Evolutionary conservation across 2,888 invertebrate genomes (phyloP).

Genomic region (Leucophenga montana): DNA sequence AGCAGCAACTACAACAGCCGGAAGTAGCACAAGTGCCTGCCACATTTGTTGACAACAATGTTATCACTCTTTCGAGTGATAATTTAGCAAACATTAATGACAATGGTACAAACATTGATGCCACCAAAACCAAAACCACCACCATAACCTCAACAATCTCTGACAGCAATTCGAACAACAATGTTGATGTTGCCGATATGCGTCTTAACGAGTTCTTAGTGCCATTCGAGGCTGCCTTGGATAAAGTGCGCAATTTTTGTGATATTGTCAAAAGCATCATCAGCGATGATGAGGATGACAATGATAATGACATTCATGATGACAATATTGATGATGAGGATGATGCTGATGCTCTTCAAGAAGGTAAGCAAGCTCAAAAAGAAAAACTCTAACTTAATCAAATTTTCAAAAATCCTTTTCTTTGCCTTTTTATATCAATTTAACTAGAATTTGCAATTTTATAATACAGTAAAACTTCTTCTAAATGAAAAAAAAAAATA

Average conservation of each 20-base stretch:
- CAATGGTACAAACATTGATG: neutral
- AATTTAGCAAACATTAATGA: neutral
- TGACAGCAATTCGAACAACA: neutral
- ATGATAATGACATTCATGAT: neutral
- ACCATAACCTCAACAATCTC: neutral
- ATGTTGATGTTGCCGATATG: slow-evolving; percentile 13
- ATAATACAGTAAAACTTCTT: too few relatives aligned
- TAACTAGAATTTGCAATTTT: too few relatives aligned
- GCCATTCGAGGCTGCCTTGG: slow-evolving; percentile 51
- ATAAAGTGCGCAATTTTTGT: slow-evolving; percentile 57
- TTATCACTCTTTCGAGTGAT: neutral
- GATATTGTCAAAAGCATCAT: slow-evolving; percentile 56
- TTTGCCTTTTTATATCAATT: too few relatives aligned
- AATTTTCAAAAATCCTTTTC: too few relatives aligned
- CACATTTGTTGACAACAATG: slow-evolving; percentile 1
- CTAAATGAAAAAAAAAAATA: too few relatives aligned
- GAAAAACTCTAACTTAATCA: too few relatives aligned
- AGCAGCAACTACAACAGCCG: neutral
- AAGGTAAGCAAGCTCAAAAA: neutral
- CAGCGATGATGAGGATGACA: slow-evolving; percentile 39
- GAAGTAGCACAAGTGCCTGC: slow-evolving; percentile 13
- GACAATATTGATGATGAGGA: slow-evolving; percentile 8
- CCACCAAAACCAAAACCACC: neutral
- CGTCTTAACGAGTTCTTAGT: slow-evolving; percentile 48
- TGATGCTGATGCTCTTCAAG: neutral